phyloP scores from a whole-genome alignment of 2,797 vertebrate genomes.

The Columba guinea region DNA sequence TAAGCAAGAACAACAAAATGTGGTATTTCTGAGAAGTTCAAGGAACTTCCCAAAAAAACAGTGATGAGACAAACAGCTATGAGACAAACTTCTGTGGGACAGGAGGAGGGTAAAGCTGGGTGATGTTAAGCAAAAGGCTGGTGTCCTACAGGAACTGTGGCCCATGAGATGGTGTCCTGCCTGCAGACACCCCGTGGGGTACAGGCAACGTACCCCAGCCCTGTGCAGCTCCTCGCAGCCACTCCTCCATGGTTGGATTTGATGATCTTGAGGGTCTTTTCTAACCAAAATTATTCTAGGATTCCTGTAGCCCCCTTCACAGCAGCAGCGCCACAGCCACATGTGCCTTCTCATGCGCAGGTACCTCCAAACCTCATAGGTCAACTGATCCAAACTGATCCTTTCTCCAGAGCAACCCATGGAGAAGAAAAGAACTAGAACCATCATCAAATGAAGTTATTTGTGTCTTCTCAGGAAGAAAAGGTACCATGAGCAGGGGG shows the following conservation, averaged over 20 bases:
- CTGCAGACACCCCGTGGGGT: rapidly evolving
- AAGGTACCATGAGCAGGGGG: rapidly evolving
- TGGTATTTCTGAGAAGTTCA: not conserved
- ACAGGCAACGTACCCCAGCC: not conserved
- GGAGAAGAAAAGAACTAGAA: not conserved
- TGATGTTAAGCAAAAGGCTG: not conserved
- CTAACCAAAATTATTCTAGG: too few relatives aligned
- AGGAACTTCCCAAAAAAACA: not conserved
- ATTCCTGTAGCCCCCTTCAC: too few relatives aligned
- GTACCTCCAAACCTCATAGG: not conserved
- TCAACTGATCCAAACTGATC: not conserved
- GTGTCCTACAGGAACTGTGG: not conserved
- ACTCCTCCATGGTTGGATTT: not conserved
- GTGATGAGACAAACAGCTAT: not conserved
- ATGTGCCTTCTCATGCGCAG: rapidly evolving
- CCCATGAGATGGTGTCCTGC: not conserved
- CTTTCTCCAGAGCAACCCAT: not conserved
- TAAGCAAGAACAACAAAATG: not conserved
- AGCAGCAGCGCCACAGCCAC: rapidly evolving
- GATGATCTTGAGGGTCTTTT: too few relatives aligned
- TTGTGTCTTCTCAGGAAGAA: not conserved
- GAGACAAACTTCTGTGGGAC: rapidly evolving
- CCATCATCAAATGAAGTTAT: not conserved
- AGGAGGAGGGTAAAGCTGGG: not conserved
- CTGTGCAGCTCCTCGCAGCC: not conserved